These are phyloP conservation scores for Drosophila siamana DNA, from an alignment of 2,888 invertebrate species.

Conservation along the genomic window DNA sequence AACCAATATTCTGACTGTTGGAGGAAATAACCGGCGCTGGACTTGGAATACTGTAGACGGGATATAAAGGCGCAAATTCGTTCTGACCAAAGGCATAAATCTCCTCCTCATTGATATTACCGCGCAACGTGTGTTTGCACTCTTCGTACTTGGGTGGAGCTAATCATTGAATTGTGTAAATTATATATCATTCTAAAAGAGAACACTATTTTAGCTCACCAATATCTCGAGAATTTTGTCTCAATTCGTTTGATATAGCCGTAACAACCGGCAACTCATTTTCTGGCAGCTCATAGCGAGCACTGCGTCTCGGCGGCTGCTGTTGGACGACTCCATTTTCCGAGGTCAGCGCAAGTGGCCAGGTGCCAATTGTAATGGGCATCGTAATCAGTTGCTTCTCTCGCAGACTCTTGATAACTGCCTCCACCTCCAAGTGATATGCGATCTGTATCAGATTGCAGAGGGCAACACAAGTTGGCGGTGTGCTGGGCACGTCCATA, in stretches of 20 bases:
- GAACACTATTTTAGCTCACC: conserved; percentile 25
- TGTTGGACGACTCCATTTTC: conserved; percentile 50
- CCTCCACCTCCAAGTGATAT: conserved; percentile 82
- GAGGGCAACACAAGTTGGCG: conserved; percentile 81
- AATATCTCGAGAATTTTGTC: conserved; percentile 35
- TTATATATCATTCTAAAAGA: too few relatives aligned
- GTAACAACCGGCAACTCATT: conserved; percentile 63
- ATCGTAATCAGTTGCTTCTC: conserved; percentile 77
- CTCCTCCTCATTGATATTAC: conserved; percentile 79
- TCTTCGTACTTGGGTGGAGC: conserved; percentile 83
- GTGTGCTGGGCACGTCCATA: conserved; percentile 81
- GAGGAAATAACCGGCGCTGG: conserved; percentile 47
- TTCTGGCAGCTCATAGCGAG: conserved; percentile 48
- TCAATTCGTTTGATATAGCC: conserved; percentile 41
- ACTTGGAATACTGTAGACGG: conserved; percentile 80
- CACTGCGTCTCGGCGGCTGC: conserved; percentile 71
- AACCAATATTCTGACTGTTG: conserved; percentile 47
- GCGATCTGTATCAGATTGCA: conserved; percentile 81
- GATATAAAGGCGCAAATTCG: conserved; percentile 84
- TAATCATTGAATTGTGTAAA: conserved; percentile 21
- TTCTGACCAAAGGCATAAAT: conserved; percentile 72
- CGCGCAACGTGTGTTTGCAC: conserved; percentile 77
- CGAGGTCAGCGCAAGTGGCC: conserved; percentile 68
- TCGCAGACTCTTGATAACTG: conserved; percentile 70
- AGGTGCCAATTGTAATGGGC: conserved; percentile 84